Base-by-base conservation (phyloP, 2,113 vertebrate species). In the Zosterops pallidus region DNA sequence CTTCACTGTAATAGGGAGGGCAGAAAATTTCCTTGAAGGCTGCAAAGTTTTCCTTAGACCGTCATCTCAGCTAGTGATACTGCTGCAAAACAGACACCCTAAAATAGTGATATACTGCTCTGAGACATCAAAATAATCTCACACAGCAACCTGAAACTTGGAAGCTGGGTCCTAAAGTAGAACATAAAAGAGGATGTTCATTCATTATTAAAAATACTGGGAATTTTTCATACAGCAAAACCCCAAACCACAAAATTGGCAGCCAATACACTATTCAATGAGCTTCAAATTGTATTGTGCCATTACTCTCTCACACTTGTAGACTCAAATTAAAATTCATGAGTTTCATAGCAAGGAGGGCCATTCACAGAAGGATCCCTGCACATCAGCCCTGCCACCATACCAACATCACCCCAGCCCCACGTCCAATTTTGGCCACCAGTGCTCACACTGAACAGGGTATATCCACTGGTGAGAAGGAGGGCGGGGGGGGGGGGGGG, bases 171-270 rank as follows among this genome's bases (percentile, higher is more conserved):
- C 71, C 67, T 77, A 13, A 92, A 74, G 63, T 20, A 62, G 35
- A 81, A 78, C 7, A 70, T 59, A 44, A 82, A 94, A 84, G 46
- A 16, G n/a, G 49, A 52, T 12, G 26, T 47, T 86, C 80, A 52
- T 75, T 84, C 76, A 86, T 9, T 42, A 86, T 89, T 92, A 75
- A 90, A 93, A 94, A 86, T 44, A 89, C 59, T 22, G 39, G 64
- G 92, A 93, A 81, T 57, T 88, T 89, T 50, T 83, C 88, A 93
- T n/a, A 70, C 53, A 70, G 47, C 74, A 83, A 90, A 96, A 88
- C 78, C 75, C 90, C 72, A 92, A 77, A 83, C 80, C 94, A 78
- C 92, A 82, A 37, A 81, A 86, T 41, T 93, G 93, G 92, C 92
- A 91, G 64, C 70, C 74, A 84, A 78, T 60, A 65, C 5, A 1